Conservation (phyloP, 2,888 invertebrate species). For the Carterocephalus palaemon region DNA sequence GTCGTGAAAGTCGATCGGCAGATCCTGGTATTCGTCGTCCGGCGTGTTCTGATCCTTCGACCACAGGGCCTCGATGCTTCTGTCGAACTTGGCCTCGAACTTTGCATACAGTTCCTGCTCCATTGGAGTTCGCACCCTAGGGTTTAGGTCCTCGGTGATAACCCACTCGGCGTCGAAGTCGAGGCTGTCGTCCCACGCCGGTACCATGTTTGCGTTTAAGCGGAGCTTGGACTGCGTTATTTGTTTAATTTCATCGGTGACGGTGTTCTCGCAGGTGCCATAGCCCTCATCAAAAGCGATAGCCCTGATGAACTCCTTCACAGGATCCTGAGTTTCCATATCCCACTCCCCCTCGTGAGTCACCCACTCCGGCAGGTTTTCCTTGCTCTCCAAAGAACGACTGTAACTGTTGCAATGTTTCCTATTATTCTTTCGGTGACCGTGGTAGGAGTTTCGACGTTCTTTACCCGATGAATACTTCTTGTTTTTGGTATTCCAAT, state of each 20-base stretch:
- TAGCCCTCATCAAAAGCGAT: slow-evolving; percentile 73
- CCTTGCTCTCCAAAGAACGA: slow-evolving; percentile 66
- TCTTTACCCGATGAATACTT: slow-evolving; percentile 61
- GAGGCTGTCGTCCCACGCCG: slow-evolving; percentile 61
- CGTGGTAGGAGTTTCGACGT: slow-evolving; percentile 66
- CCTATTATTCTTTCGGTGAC: slow-evolving; percentile 57
- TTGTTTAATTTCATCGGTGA: slow-evolving; percentile 58
- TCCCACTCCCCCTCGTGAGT: slow-evolving; percentile 75
- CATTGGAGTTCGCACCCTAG: slow-evolving; percentile 52
- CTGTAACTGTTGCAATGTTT: slow-evolving; percentile 66
- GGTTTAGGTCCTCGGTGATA: slow-evolving; percentile 51
- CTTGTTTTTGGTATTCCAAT: slow-evolving; percentile 61
- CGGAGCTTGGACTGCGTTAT: slow-evolving; percentile 45
- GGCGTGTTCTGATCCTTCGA: slow-evolving; percentile 73
- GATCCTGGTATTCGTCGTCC: slow-evolving; percentile 78
- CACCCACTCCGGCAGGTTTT: slow-evolving; percentile 77
- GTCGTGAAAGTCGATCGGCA: slow-evolving; percentile 81
- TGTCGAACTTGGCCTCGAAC: slow-evolving; percentile 83
- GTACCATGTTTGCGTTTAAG: slow-evolving; percentile 52
- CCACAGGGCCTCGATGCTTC: slow-evolving; percentile 84
- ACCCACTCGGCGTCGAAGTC: slow-evolving; percentile 58
- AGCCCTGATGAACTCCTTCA: slow-evolving; percentile 70
- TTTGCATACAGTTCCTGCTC: slow-evolving; percentile 79
- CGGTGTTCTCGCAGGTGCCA: slow-evolving; percentile 73
- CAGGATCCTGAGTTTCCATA: slow-evolving; percentile 70